These are phyloP conservation scores for Malurus elegans DNA, from an alignment of 2,113 vertebrate genomes.

Conservation along the genomic window DNA sequence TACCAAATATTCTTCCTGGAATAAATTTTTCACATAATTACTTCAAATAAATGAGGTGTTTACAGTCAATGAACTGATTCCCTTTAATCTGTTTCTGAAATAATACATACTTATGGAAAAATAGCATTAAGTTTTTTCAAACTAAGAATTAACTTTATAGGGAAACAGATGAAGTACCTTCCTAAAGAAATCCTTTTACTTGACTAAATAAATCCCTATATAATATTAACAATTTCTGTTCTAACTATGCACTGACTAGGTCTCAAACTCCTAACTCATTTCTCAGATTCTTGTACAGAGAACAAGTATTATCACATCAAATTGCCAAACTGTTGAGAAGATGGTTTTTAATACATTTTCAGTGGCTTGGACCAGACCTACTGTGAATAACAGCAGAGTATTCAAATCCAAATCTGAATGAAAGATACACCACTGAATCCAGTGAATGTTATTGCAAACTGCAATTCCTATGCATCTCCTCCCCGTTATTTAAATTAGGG, in stretches of 20 bases:
- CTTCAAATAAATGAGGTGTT: slow-evolving; percentile 50
- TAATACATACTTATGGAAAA: background rate
- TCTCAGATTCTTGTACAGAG: background rate
- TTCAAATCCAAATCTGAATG: background rate
- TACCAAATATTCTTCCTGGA: slow-evolving; percentile 26
- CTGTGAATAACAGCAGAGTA: background rate
- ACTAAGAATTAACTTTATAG: background rate
- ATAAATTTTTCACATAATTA: slow-evolving; percentile 44
- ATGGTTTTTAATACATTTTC: background rate
- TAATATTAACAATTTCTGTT: background rate
- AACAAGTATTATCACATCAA: background rate
- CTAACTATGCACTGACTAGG: background rate
- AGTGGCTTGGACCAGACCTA: background rate
- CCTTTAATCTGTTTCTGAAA: slow-evolving; percentile 32
- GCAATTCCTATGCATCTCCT: background rate
- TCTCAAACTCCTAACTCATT: background rate
- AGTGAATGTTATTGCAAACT: background rate
- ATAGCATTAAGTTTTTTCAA: background rate
- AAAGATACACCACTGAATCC: background rate
- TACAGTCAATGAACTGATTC: background rate
- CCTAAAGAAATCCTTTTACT: background rate
- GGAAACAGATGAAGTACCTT: background rate
- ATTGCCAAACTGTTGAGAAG: background rate
- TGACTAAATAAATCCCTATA: background rate
- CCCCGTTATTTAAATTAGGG: background rate